Base-by-base conservation (phyloP, 2,888 invertebrate genomes). In the Rhabditoides inermis region DNA sequence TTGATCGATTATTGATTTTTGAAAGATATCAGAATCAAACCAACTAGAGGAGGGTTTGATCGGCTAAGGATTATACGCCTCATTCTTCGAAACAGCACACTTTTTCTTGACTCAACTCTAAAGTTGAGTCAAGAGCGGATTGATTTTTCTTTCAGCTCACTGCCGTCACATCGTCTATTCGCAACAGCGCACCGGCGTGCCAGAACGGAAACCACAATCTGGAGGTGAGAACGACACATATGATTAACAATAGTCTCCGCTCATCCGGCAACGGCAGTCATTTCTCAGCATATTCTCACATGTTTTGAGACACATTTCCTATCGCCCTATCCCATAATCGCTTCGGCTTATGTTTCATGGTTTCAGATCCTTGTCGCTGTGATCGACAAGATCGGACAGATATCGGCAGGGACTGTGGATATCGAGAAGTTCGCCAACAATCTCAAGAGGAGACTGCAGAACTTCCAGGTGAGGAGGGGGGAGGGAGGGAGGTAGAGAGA, bases 381-480 rank as follows among this genome's bases (percentile, higher is more conserved):
- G 10, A 63, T 67, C 53, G 67, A 67, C 47, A 71, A 70, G 48
- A 69, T 74, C 27, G 73, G 72, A 40, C 60, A 55, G 22, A 46
- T 68, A 25, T 68, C 72, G 0, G 57, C 61, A 6, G 63, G 63
- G 15, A 58, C 71, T 1, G 63, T 68, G 6, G 69, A 69, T 46
- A 69, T 74, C 39, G 73, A 74, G 47, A 73, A 69, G 54, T 74
- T 74, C 49, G 71, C 73, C 15, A 74, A 74, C 51, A 65, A 65
- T 50, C 45, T 73, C 39, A 67, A 73, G 39, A 45, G 69, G 22
- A 53, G 61, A 36, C 72, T 68, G 55, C 69, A 67, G 47, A 70
- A 74, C 46, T 74, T 70, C 62, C 73, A 72, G 60, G 73, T 72
- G 3, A 36, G 54, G 40, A 18, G 40, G 22, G 7, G 40, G 7